Percentiles rank a stretch among this genome's conserved stretches.
Conservation (phyloP, 2,888 invertebrate genomes). For the Phengaris alcon region DNA sequence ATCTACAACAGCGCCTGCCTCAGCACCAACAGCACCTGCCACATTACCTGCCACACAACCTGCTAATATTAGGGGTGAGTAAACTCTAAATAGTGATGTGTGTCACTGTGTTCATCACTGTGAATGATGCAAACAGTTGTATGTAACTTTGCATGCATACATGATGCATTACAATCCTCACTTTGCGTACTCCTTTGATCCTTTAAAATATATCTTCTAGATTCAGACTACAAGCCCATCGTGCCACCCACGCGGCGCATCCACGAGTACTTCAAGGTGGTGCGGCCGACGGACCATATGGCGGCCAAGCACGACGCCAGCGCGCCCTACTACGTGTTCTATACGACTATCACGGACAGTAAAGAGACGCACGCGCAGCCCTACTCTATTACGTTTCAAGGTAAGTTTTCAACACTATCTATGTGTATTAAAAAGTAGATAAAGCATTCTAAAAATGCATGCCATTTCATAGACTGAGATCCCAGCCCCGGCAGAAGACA, state of each 20-base stretch:
- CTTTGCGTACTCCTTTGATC: not conserved
- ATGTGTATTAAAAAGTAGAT: not conserved
- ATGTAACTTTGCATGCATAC: too few species aligned
- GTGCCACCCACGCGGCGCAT: slow-evolving; percentile 56
- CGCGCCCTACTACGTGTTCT: slow-evolving; percentile 87
- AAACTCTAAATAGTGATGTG: too few species aligned
- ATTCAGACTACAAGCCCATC: slow-evolving; percentile 58
- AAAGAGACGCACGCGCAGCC: slow-evolving; percentile 82
- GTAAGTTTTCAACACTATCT: slow-evolving; percentile 48
- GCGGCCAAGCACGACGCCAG: slow-evolving; percentile 82
- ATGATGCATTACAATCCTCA: not conserved
- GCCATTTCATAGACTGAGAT: too few species aligned
- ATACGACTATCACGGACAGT: slow-evolving; percentile 84
- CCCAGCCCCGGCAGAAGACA: too few species aligned
- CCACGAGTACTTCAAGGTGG: slow-evolving; percentile 74
- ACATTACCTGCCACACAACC: not conserved
- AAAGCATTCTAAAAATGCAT: too few species aligned
- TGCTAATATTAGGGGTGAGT: not conserved
- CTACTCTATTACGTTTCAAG: slow-evolving; percentile 84
- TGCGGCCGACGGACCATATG: slow-evolving; percentile 81
- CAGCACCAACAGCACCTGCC: not conserved
- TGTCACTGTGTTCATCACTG: too few species aligned
- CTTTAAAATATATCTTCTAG: slow-evolving; percentile 41
- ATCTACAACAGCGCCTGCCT: not conserved
- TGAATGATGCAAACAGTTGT: too few species aligned